Evolutionary conservation across 1,140 invertebrate species (phyloP).

Genomic region (Yoshiicerus persimilis): DNA sequence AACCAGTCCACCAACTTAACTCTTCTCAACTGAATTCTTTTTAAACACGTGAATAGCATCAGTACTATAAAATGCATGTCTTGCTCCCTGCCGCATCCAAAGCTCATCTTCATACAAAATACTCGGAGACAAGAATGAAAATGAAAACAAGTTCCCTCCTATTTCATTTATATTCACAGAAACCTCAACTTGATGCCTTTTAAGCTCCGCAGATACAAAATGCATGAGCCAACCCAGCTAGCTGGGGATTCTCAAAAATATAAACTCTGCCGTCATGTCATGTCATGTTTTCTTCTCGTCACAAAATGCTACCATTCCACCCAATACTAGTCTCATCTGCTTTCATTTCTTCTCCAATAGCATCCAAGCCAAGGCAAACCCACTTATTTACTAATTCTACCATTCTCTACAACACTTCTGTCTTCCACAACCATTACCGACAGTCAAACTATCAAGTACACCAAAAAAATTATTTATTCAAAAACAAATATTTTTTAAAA

Average conservation of each 20-base stretch:
- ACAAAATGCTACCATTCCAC: background rate
- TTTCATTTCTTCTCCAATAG: background rate
- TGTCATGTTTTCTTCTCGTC: constrained; percentile 26
- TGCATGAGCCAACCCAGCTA: background rate
- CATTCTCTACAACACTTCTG: background rate
- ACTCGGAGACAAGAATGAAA: constrained; percentile 1
- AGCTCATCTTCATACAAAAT: constrained; percentile 17
- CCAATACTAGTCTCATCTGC: background rate
- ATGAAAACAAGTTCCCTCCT: constrained; percentile 15
- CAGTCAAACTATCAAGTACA: background rate
- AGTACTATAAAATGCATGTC: constrained; percentile 15
- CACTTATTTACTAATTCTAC: background rate
- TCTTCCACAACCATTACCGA: too few species aligned
- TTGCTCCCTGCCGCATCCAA: constrained; percentile 5
- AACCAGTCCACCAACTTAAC: background rate
- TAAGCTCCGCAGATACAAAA: constrained; percentile 16
- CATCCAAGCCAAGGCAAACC: background rate
- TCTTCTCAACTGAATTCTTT: background rate
- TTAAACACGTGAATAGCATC: background rate
- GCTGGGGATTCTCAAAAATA: background rate
- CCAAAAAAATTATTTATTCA: background rate
- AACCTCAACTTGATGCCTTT: constrained; percentile 29
- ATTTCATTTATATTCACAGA: constrained; percentile 14
- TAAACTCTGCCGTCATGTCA: constrained; percentile 24
- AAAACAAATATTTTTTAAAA: background rate